Base-by-base conservation (phyloP, 2,113 vertebrate species). In the Pyrgilauda ruficollis region DNA sequence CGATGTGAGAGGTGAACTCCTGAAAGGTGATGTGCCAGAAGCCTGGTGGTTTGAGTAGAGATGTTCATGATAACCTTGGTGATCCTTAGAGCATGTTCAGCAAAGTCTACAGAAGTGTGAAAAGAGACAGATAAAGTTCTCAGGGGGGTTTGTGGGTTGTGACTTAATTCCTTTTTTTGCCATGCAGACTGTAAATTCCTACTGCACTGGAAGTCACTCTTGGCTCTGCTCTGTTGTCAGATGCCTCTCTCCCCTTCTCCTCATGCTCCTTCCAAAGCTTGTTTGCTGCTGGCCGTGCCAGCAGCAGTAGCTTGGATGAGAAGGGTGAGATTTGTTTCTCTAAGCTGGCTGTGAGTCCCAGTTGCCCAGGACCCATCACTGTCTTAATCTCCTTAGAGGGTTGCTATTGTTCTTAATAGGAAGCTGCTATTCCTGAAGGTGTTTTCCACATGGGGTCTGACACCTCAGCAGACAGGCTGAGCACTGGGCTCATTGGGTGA, bases 401-500 rank as follows among this genome's bases (percentile, higher is more conserved):
- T 33, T 89, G 30, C 43, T 74, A 5, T 3, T 81, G 18, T 70
- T 81, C 27, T 41, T 37, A 10, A 27, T 47, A 44, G 76, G 85
- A 81, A 86, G 68, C 55, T 39, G 4, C 56, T 67, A 2, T 61
- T 69, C 53, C 39, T 77, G 64, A 24, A 28, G 12, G 5, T 62
- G 55, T 30, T 78, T 61, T 28, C 39, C 64, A 39, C 19, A 1
- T n/a, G 47, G 56, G 62, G 33, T 61, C 74, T 66, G 91, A 26
- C 44, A 75, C 16, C 72, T 61, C 73, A 67, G 80, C 39, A 58
- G 23, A 17, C 19, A 68, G 55, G 26, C 53, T 76, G 79, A 61
- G 79, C 33, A 0, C 9, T 21, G 77, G 76, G n/a, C 43, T 69
- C 5, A 0, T 0, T 7, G 37, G 13, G 24, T 35, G 33, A 76